Evolutionary conservation across 1,140 invertebrate genomes (phyloP).

Genomic region (Drosophila insularis): DNA sequence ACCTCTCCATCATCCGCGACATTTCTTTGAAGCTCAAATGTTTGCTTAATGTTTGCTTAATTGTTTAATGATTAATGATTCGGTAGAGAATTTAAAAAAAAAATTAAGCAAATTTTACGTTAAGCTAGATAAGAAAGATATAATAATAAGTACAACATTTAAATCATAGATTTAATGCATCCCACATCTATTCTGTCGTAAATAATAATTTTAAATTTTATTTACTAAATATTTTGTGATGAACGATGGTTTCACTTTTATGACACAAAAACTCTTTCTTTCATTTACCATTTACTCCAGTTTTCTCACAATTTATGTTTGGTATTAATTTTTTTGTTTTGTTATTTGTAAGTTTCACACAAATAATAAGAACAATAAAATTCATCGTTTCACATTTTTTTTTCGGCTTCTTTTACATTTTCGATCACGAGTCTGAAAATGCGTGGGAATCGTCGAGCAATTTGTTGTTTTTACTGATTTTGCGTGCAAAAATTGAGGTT

Average conservation of each 20-base stretch:
- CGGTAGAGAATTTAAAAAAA: too few relatives aligned
- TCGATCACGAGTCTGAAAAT: slow-evolving; percentile 70
- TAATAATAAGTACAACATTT: too few relatives aligned
- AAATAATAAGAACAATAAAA: neutral
- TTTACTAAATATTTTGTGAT: neutral
- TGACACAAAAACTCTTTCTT: neutral
- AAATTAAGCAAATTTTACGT: too few relatives aligned
- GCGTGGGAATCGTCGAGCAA: slow-evolving; percentile 76
- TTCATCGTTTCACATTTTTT: slow-evolving; percentile 7
- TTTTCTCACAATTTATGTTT: slow-evolving; percentile 4
- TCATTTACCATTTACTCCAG: neutral
- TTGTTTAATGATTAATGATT: too few relatives aligned
- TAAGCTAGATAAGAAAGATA: too few relatives aligned
- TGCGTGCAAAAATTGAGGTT: slow-evolving; percentile 37
- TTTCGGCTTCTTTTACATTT: neutral
- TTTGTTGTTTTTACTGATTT: slow-evolving; percentile 43
- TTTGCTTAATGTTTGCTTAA: too few relatives aligned
- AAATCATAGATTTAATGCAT: too few relatives aligned
- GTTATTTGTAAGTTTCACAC: slow-evolving; percentile 3
- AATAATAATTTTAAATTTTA: too few relatives aligned
- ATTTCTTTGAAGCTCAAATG: too few relatives aligned
- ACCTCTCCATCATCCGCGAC: too few relatives aligned
- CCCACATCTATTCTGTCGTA: too few relatives aligned
- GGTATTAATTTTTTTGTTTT: neutral
- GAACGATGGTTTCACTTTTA: neutral